Conservation (phyloP, 2,113 vertebrate species). For the Prochilodus magdalenae region DNA sequence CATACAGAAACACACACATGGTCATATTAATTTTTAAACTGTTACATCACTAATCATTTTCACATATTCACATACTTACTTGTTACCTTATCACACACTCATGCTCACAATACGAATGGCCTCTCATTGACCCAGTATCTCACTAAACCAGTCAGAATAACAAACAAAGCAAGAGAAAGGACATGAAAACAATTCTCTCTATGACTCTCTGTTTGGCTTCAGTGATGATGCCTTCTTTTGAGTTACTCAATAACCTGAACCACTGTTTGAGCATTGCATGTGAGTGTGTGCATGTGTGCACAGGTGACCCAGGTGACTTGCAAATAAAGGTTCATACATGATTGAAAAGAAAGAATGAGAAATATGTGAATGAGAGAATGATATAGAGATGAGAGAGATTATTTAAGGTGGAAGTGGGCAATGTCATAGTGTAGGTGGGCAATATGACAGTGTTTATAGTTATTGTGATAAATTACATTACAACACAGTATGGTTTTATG, state of each 20-base stretch:
- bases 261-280: slow-evolving; percentile 42
- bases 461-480: no score
- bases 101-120: background rate
- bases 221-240: slow-evolving; percentile 18
- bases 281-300: slow-evolving; percentile 36
- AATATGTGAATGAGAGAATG: background rate
- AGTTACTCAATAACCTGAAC: slow-evolving; percentile 49
- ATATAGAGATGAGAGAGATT: background rate
- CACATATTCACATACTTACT: background rate
- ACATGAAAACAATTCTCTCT: slow-evolving; percentile 20
- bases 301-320: slow-evolving; percentile 16
- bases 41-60: slow-evolving; percentile 2
- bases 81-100: background rate
- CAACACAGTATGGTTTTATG: no score
- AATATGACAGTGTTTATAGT: no score
- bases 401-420: no score
- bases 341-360: slow-evolving; percentile 1
- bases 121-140: slow-evolving; percentile 26
- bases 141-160: slow-evolving; percentile 6
- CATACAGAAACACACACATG: background rate
- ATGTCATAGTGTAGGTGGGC: no score
- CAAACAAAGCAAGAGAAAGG: slow-evolving; percentile 40
- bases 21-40: background rate
- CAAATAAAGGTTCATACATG: background rate
- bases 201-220: slow-evolving; percentile 21